These are phyloP conservation scores for Athene noctua DNA, from an alignment of 2,113 vertebrate genomes.

Conservation along the genomic window DNA sequence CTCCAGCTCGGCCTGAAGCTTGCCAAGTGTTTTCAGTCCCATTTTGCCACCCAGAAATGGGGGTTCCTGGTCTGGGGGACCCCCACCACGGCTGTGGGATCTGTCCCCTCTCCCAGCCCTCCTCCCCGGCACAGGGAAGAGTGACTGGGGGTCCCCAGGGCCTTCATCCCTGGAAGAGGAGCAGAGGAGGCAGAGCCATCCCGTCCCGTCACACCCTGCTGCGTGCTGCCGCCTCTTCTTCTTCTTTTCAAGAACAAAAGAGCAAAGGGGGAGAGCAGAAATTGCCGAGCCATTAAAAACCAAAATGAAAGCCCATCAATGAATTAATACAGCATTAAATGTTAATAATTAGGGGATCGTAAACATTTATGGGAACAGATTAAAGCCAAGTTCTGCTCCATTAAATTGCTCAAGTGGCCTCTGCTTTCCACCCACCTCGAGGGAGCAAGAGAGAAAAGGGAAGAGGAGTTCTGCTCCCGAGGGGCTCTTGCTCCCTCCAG, in stretches of 20 bases:
- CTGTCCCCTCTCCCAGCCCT: not conserved
- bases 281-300: conserved; percentile 31
- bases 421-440: not conserved
- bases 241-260: not conserved
- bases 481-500: not conserved
- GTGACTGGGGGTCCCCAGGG: rapidly evolving
- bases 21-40: not conserved
- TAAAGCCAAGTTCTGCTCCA: conserved; percentile 60
- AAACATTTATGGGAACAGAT: conserved; percentile 63
- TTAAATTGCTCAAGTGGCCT: conserved; percentile 7
- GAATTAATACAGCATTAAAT: conserved; percentile 61
- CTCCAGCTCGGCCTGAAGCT: not conserved
- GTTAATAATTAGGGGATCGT: conserved; percentile 61
- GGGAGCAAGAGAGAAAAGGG: not conserved
- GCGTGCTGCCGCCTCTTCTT: not conserved
- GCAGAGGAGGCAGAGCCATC: not conserved
- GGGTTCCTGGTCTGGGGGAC: not conserved
- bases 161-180: not conserved
- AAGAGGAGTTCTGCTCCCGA: not conserved
- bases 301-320: conserved; percentile 43
- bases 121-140: not conserved
- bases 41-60: not conserved
- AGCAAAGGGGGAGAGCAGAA: conserved; percentile 15
- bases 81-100: not conserved
- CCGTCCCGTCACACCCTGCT: rapidly evolving